Base-by-base conservation (phyloP, 1,140 invertebrate genomes). In the Drosophila suzukii region DNA sequence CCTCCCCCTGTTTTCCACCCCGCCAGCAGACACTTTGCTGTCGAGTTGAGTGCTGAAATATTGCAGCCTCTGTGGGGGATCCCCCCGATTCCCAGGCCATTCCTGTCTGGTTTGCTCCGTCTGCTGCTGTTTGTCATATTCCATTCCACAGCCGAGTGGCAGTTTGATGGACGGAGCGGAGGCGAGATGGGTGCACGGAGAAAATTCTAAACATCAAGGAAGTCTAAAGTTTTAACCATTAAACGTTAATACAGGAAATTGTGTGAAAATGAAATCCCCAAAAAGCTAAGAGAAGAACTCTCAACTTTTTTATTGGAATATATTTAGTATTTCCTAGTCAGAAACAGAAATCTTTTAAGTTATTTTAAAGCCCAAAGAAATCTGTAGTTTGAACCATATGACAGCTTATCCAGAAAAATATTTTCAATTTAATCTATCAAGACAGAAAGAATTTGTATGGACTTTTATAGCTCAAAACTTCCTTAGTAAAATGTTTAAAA, bases 21-120 rank as follows among this genome's bases (percentile, higher is more conserved):
- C 32, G 3, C 58, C 68, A 17, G 38, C 30, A 61, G 63, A 70
- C 75, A 61, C 75, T 71, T 65, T 58, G 17, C 60, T 39, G 62
- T 80, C 53, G 53, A 65, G 60, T 53, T 78, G 56, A 81, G 78
- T 73, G 79, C 57, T 74, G 58, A 81, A 81, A 81, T 81, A 81
- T 81, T 81, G 62, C 58, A 43, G 68, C 65, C 59, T 62, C 61
- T 36, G 30, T 8, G 57, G 44, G 53, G 36, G 13, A 41, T 41
- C 43, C 36, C 38, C 53, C 32, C 32, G 30, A 47, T 41, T 30
- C 51, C 36, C 51, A 20, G 50, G 12, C 67, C 51, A 70, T 51
- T 70, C 68, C 62, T 36, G 54, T 61, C 71, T 74, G 71, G 67
- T 15, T 41, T 51, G 61, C 60, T 32, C 63, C 61, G 56, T 60